phyloP scores from a whole-genome alignment of 2,797 vertebrate genomes.

The Fistularia commersonii region DNA sequence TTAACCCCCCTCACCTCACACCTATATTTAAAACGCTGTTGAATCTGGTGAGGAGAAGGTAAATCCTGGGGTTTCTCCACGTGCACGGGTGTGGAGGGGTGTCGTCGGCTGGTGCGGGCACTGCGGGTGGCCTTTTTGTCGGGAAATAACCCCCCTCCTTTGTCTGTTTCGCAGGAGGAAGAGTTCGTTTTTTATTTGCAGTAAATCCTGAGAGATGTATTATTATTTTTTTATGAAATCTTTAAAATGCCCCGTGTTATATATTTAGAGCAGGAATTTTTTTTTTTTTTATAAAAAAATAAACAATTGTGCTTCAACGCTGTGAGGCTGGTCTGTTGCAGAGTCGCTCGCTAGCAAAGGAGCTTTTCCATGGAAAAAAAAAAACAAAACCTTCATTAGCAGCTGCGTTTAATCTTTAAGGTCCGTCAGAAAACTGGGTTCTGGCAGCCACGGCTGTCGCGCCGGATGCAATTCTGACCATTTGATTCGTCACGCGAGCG shows the following conservation, averaged over 20 bases:
- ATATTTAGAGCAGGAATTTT: constrained; percentile 40
- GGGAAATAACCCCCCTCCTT: constrained; percentile 12
- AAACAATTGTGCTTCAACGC: constrained; percentile 45
- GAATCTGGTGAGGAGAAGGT: too few relatives aligned
- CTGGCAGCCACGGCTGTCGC: too few relatives aligned
- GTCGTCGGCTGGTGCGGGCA: constrained; percentile 32
- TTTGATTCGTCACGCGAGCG: too few relatives aligned
- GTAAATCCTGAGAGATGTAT: constrained; percentile 47
- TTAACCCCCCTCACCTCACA: too few relatives aligned
- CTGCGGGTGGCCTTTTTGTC: constrained; percentile 7
- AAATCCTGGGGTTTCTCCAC: not conserved
- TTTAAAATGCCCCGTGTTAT: constrained; percentile 21
- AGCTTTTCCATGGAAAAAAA: too few relatives aligned
- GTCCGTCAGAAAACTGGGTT: too few relatives aligned
- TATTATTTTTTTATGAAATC: constrained; percentile 9
- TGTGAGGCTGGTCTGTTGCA: constrained; percentile 31
- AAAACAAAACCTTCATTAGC: too few relatives aligned
- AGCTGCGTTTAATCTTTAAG: too few relatives aligned
- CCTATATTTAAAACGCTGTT: too few relatives aligned
- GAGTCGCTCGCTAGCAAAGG: constrained; percentile 2
- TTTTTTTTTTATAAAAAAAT: too few relatives aligned
- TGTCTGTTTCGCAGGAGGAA: constrained; percentile 72
- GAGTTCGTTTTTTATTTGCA: constrained; percentile 75
- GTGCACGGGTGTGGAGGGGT: constrained; percentile 29
- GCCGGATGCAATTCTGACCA: too few relatives aligned